Conservation (phyloP, 1,140 invertebrate species). For the Drosophila mojavensis region DNA sequence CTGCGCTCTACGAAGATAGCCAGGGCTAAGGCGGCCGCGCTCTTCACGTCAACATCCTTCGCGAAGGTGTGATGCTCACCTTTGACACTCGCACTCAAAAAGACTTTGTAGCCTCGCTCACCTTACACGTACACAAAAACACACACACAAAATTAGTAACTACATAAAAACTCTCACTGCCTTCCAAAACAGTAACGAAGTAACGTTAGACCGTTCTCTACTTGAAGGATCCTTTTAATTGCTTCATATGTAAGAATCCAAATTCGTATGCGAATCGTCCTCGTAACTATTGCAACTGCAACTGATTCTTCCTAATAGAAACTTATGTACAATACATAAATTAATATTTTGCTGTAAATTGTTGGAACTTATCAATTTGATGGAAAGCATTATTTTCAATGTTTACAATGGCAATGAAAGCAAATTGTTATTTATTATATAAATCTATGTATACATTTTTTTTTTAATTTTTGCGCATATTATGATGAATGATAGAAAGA, state of each 20-base stretch:
- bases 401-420: conserved; percentile 74
- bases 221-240: conserved; percentile 42
- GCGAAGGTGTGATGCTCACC: neutral
- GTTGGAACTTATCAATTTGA: conserved; percentile 67
- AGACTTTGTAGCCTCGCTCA: conserved; percentile 80
- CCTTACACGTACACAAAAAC: conserved; percentile 32
- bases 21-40: conserved; percentile 35
- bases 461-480: conserved; percentile 68
- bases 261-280: conserved; percentile 44
- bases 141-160: neutral
- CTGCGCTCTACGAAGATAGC: conserved; percentile 38
- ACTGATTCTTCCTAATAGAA: conserved; percentile 71
- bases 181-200: conserved; percentile 56
- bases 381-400: conserved; percentile 70
- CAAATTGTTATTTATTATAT: conserved; percentile 81
- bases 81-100: conserved; percentile 50
- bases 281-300: conserved; percentile 37
- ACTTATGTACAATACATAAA: conserved; percentile 76
- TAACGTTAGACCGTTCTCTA: conserved; percentile 25
- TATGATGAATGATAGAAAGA: conserved; percentile 36
- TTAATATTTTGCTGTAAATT: conserved; percentile 70
- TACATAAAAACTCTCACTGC: conserved; percentile 61
- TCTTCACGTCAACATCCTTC: conserved; percentile 20
- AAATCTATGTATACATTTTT: conserved; percentile 39
- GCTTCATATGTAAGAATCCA: conserved; percentile 20